A percentile compares a stretch with the other conserved stretches of the same genome.
Evolutionary conservation across 37 sponge, comb jelly and placozoan species (phyloP).

Genomic region (Chondrilla cf. caribensis): DNA sequence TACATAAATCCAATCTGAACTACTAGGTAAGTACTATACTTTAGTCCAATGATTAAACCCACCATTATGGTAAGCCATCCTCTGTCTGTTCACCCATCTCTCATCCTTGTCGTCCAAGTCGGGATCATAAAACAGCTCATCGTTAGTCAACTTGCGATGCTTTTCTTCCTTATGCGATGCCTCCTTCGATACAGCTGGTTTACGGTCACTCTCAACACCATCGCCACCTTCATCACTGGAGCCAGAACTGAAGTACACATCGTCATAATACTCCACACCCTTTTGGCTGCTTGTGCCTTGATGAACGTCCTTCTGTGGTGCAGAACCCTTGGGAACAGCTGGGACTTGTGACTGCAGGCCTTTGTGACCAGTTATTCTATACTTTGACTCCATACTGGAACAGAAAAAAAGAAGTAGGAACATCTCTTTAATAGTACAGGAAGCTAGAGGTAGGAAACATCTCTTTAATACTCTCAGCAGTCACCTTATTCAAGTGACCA

Average conservation of each 20-base stretch:
- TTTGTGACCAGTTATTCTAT: neutral
- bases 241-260: conserved; percentile 75
- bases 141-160: conserved; percentile 66
- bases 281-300: neutral
- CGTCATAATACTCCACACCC: conserved; percentile 67
- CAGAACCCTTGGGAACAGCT: no score
- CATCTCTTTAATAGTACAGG: no score
- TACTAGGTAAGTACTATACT: no score
- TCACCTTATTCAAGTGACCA: no score
- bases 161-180: conserved; percentile 18
- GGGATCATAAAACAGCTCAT: conserved; percentile 95
- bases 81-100: conserved; percentile 75
- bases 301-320: neutral
- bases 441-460: no score
- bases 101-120: conserved; percentile 87
- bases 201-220: neutral
- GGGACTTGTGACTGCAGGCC: neutral
- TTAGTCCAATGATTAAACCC: neutral
- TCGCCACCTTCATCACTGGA: conserved; percentile 26
- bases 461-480: no score
- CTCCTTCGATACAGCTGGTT: neutral
- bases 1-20: no score
- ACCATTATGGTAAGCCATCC: conserved; percentile 89
- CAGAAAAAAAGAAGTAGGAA: no score
- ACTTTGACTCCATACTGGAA: neutral